phyloP scores from a whole-genome alignment of 2,113 vertebrate genomes.

The Catharus minimus region DNA sequence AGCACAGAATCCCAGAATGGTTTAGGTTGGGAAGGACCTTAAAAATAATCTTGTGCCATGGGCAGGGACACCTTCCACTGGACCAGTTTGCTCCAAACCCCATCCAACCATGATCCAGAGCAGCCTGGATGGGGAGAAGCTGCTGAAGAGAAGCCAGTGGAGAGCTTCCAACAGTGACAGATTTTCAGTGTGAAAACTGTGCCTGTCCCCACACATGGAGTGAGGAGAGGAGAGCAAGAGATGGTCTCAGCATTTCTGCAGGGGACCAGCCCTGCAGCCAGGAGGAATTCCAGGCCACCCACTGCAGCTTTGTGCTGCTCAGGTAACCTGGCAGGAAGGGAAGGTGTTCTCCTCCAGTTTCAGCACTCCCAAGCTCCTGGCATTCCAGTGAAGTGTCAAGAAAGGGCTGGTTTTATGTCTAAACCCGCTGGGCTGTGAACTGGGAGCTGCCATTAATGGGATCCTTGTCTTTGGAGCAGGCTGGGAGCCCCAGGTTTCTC shows the following conservation, averaged over 20 bases:
- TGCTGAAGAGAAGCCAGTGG: neutral
- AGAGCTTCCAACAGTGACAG: neutral
- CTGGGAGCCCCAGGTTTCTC: neutral
- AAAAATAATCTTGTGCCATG: neutral
- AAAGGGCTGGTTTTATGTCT: neutral
- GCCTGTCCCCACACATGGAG: neutral
- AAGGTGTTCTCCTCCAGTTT: conserved; percentile 11
- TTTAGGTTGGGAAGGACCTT: neutral
- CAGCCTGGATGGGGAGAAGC: neutral
- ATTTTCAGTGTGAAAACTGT: neutral
- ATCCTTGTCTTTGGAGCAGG: conserved; percentile 18
- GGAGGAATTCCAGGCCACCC: neutral
- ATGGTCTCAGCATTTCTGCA: neutral
- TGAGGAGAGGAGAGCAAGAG: neutral
- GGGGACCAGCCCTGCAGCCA: neutral
- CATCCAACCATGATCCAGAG: neutral
- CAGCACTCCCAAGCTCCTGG: neutral
- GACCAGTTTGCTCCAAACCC: neutral
- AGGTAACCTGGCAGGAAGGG: neutral
- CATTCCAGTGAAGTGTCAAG: neutral
- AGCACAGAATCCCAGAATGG: neutral
- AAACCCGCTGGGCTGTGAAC: neutral
- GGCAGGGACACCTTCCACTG: neutral
- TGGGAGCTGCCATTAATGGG: neutral
- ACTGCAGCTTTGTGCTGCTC: neutral